Conservation (phyloP, 2,113 vertebrate genomes). For the Pseudorasbora parva region DNA sequence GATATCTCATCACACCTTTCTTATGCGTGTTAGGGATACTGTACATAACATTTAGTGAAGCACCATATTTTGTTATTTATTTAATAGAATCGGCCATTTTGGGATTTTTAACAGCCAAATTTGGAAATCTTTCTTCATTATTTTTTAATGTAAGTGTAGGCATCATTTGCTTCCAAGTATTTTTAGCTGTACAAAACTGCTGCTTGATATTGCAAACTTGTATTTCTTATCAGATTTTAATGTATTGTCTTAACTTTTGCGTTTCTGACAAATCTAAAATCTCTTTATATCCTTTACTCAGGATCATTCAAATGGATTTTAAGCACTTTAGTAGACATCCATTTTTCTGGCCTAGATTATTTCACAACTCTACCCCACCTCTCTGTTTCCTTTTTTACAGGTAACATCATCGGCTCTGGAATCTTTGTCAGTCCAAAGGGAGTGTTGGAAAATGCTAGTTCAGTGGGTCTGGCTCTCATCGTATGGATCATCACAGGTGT, state of each 20-base stretch:
- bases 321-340: conserved; percentile 14
- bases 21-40: neutral
- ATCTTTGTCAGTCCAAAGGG: conserved; percentile 94
- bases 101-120: neutral
- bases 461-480: conserved; percentile 86
- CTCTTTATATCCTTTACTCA: conserved; percentile 4
- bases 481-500: conserved; percentile 90
- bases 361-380: neutral
- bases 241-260: neutral
- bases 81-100: neutral
- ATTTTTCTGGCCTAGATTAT: neutral
- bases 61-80: neutral
- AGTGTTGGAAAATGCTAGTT: conserved; percentile 89
- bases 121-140: neutral
- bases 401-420: conserved; percentile 92
- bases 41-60: neutral
- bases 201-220: no score
- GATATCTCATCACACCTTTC: neutral
- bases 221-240: no score
- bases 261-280: neutral
- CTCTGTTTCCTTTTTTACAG: conserved; percentile 63
- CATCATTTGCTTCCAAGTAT: no score
- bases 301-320: neutral
- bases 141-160: no score
- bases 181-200: no score